A percentile compares a stretch with the other conserved stretches of the same genome.
These are phyloP conservation scores for Rugalucina vietnamica DNA, from an alignment of 2,888 invertebrate species.

Conservation along the genomic window DNA sequence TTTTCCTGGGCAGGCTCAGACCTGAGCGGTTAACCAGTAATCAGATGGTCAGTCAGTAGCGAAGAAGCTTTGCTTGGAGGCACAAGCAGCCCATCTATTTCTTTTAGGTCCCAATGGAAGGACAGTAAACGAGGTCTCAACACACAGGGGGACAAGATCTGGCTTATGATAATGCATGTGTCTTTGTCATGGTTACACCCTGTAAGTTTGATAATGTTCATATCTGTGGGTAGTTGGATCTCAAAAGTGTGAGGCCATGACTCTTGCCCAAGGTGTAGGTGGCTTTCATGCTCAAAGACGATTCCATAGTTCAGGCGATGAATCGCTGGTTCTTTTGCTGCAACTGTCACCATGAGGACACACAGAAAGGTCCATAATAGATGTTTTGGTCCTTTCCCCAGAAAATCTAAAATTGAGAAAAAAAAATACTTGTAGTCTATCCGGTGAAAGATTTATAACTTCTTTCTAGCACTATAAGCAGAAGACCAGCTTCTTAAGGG, in stretches of 20 bases:
- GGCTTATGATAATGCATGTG: neutral
- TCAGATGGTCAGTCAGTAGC: too few species aligned
- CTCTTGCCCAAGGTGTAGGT: conserved; percentile 28
- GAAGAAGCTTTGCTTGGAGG: too few species aligned
- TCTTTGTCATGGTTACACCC: neutral
- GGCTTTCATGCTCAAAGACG: conserved; percentile 17
- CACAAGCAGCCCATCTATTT: too few species aligned
- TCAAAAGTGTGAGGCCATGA: conserved; percentile 55
- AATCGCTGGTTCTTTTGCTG: too few species aligned
- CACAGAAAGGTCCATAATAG: too few species aligned
- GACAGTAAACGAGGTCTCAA: too few species aligned
- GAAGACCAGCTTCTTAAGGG: neutral
- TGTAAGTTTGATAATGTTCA: neutral
- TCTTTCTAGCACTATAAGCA: neutral
- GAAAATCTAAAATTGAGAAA: too few species aligned
- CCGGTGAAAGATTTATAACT: neutral
- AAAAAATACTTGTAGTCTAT: neutral
- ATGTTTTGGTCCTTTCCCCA: too few species aligned
- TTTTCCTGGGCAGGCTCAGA: too few species aligned
- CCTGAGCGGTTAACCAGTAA: too few species aligned
- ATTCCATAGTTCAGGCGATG: conserved; percentile 54
- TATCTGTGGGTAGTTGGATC: conserved; percentile 25
- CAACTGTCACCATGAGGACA: too few species aligned
- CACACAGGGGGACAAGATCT: neutral
- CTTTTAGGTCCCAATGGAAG: too few species aligned